Base-by-base conservation (phyloP, 2,888 invertebrate species). In the Orthonevra nobilis region DNA sequence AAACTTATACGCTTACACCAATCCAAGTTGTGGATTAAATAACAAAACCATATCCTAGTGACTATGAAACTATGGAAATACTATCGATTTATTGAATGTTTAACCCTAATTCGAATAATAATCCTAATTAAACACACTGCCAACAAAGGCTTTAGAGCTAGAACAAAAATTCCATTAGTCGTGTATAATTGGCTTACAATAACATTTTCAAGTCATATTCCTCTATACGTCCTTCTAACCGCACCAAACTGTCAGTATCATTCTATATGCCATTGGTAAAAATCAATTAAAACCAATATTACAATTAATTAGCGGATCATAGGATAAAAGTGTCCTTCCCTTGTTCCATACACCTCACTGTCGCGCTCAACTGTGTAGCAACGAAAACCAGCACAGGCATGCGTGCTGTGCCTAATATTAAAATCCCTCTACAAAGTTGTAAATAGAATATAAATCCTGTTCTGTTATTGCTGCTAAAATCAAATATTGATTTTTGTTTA, bases 401-500 rank as follows among this genome's bases (percentile, higher is more conserved):
- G 36, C 28, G 36, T 20, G 12, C 20, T 9, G n/a, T 28, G 5
- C 44, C 23, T 46, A 68, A 68, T 60, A 61, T 54, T 56, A 48
- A 75, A 75, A 36, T 54, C 44, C 19, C 19, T 14, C 34, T 28
- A 46, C 48, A 34, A 54, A 60, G 20, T 61, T 42, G 48, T 38
- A 77, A 77, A 70, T 56, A 69, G 63, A 50, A 75, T 46, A 61
- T 73, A 61, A 79, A 73, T 79, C 73, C 61, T 14, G 60, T 66
- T 72, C 17, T 28, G 64, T 26, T 50, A 58, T 54, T 63, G 36
- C 30, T 56, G 50, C 26, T 66, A 9, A 60, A 72, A 79, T 63
- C 79, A 79, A 79, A 79, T 79, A 79, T 79, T 73, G 68, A 68
- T 68, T 68, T 54, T 68, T 50, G 54, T 56, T 54, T 61, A 42